Percentiles rank a stretch among this genome's conserved stretches.
Evolutionary conservation across 2,113 vertebrate species (phyloP).

Genomic region (Trachemys scripta): DNA sequence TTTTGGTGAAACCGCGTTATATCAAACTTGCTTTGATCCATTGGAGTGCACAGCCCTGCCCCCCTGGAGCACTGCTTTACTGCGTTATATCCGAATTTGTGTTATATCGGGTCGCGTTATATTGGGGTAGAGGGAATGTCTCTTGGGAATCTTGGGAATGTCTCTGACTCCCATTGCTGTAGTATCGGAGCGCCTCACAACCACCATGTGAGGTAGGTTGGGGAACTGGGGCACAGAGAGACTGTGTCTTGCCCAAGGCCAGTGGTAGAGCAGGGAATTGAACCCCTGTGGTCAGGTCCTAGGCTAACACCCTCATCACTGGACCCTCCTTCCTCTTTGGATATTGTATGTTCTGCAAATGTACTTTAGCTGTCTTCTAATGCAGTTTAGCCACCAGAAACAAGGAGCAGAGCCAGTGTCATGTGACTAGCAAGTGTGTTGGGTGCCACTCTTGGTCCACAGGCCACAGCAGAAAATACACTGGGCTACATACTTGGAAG

Average conservation of each 20-base stretch:
- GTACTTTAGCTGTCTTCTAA: not conserved
- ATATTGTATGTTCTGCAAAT: not conserved
- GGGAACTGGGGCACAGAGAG: not conserved
- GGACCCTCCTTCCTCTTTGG: not conserved
- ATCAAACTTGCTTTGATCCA: too few relatives aligned
- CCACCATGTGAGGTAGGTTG: not conserved
- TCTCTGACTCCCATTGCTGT: not conserved
- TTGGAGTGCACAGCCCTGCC: too few relatives aligned
- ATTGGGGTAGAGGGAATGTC: too few relatives aligned
- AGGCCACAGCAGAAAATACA: not conserved
- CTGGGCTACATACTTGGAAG: not conserved
- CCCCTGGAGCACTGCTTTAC: too few relatives aligned
- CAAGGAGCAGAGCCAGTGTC: not conserved
- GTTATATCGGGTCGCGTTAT: too few relatives aligned
- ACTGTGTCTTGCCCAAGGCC: not conserved
- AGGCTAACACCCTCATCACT: not conserved
- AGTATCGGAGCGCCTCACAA: not conserved
- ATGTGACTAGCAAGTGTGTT: not conserved
- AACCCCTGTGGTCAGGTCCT: not conserved
- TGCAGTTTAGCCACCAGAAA: not conserved
- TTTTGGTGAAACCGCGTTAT: too few relatives aligned
- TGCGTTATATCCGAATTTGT: too few relatives aligned
- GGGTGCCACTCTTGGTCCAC: not conserved
- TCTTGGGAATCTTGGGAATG: not conserved
- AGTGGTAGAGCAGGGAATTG: not conserved